Evolutionary conservation across 2,797 vertebrate genomes (phyloP).

Genomic region (Alfaro cultratus): DNA sequence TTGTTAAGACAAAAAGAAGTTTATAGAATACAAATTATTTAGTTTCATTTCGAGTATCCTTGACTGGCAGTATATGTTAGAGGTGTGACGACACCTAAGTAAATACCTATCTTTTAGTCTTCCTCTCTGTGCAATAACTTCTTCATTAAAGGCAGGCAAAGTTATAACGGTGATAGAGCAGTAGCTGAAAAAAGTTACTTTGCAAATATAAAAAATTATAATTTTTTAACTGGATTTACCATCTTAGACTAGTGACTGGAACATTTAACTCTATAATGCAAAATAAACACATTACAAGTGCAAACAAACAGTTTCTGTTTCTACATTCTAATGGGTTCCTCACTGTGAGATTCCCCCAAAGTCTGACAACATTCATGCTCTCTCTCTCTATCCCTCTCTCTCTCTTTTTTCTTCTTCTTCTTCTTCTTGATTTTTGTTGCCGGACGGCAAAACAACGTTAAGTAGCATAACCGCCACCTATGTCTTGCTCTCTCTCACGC

Average conservation of each 20-base stretch:
- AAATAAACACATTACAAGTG: not conserved
- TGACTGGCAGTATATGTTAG: not conserved
- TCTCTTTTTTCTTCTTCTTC: too few relatives aligned
- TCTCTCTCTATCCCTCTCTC: not conserved
- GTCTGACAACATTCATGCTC: not conserved
- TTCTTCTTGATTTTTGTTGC: too few relatives aligned
- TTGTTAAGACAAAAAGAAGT: constrained; percentile 12
- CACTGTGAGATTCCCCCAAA: not conserved
- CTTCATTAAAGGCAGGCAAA: not conserved
- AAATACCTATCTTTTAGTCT: not conserved
- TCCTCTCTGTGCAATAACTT: not conserved
- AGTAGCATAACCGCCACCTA: not conserved
- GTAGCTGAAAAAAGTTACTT: not conserved
- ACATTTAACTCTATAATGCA: not conserved
- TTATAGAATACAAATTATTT: constrained; percentile 3
- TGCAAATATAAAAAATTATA: not conserved
- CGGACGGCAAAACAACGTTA: too few relatives aligned
- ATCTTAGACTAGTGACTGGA: not conserved
- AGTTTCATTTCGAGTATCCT: too few relatives aligned
- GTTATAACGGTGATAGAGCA: not conserved
- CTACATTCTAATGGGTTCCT: not conserved
- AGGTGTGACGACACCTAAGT: not conserved
- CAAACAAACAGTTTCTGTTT: not conserved
- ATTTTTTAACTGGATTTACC: not conserved
- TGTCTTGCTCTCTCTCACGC: not conserved